phyloP scores from a whole-genome alignment of 2,888 invertebrate species.

The Helobdella robusta region DNA sequence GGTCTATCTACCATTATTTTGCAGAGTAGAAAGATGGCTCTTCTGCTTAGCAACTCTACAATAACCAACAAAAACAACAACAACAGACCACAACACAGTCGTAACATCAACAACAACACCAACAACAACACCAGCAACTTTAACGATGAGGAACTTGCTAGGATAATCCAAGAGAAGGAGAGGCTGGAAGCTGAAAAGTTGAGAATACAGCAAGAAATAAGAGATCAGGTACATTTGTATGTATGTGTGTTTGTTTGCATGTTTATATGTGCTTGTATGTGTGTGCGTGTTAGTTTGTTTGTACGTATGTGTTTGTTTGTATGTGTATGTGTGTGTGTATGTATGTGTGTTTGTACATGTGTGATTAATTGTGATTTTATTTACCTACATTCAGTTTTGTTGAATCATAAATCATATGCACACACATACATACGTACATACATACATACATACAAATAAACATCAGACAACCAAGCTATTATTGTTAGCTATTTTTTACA shows the following conservation, averaged over 20 bases:
- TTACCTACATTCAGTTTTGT: too few relatives aligned
- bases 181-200: neutral
- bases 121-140: neutral
- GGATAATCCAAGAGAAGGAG: neutral
- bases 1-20: neutral
- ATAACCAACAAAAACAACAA: neutral
- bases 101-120: too few relatives aligned
- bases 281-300: too few relatives aligned
- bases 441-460: too few relatives aligned
- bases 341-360: slow-evolving; percentile 7
- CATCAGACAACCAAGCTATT: too few relatives aligned
- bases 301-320: too few relatives aligned
- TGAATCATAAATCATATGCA: slow-evolving; percentile 1
- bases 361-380: slow-evolving; percentile 4
- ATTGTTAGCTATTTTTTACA: too few relatives aligned
- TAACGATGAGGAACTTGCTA: neutral
- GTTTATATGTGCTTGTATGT: too few relatives aligned
- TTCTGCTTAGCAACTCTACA: neutral
- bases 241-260: too few relatives aligned
- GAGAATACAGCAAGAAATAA: neutral
- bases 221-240: neutral
- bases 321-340: too few relatives aligned
- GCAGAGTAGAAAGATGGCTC: neutral
- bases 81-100: neutral
- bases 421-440: too few relatives aligned